phyloP scores from a whole-genome alignment of 2,888 invertebrate species.

The Hypolimnas misippus region DNA sequence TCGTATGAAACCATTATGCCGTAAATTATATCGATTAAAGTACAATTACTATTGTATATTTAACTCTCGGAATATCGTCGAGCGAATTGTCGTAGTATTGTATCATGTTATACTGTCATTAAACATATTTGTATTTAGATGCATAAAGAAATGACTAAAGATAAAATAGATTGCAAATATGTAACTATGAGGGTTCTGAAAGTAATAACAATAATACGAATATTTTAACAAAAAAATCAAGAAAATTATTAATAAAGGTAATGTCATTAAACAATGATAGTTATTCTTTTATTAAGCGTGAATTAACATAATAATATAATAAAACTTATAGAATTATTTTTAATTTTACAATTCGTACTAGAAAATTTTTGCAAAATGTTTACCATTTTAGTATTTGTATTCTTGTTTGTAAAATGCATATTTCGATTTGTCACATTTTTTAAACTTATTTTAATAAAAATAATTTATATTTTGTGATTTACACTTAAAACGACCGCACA shows the following conservation, averaged over 20 bases:
- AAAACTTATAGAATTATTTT: not conserved
- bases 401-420: constrained; percentile 22
- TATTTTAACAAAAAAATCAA: not conserved
- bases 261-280: not conserved
- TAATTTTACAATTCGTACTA: not conserved
- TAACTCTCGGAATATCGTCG: not conserved
- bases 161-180: not conserved
- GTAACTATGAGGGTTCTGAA: too few relatives aligned
- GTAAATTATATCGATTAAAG: constrained; percentile 4
- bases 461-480: not conserved
- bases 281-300: not conserved
- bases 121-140: not conserved
- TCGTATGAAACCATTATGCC: not conserved
- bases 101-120: not conserved
- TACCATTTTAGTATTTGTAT: constrained; percentile 26
- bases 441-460: not conserved
- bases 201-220: not conserved
- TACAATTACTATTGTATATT: not conserved
- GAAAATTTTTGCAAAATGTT: not conserved
- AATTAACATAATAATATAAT: not conserved
- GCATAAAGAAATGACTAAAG: not conserved
- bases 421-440: constrained; percentile 9
- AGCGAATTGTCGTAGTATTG: not conserved
- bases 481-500: not conserved
- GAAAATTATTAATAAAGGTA: too few relatives aligned